These are phyloP conservation scores for Andrena hattorfiana DNA, from an alignment of 2,888 invertebrate genomes.

Conservation along the genomic window DNA sequence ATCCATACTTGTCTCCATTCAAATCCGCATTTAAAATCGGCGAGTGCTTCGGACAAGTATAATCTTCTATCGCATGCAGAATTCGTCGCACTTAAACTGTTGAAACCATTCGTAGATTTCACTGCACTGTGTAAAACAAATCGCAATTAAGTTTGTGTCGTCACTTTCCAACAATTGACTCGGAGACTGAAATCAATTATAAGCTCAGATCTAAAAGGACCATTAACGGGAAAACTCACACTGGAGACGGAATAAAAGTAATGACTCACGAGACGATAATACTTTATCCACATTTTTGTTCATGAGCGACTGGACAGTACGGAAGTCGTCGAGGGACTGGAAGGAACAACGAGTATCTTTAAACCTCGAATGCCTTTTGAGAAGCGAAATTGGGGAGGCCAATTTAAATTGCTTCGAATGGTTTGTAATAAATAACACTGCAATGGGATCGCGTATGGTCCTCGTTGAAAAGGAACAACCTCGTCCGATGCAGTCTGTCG, in stretches of 20 bases:
- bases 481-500: constrained; percentile 69
- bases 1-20: constrained; percentile 63
- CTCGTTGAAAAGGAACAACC: constrained; percentile 60
- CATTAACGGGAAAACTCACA: too few species aligned
- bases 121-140: neutral
- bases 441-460: constrained; percentile 26
- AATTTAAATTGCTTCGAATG: constrained; percentile 6
- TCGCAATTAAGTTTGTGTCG: neutral
- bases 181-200: too few species aligned
- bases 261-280: too few species aligned
- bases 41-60: neutral
- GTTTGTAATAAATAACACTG: constrained; percentile 13
- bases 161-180: too few species aligned
- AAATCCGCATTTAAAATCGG: constrained; percentile 9
- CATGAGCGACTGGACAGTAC: neutral
- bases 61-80: constrained; percentile 3
- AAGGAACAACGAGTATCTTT: neutral
- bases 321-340: neutral
- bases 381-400: neutral
- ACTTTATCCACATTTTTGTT: too few species aligned
- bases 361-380: neutral
- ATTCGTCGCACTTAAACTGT: neutral
- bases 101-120: neutral
- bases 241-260: too few species aligned
- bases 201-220: too few species aligned